Evolutionary conservation across 2,888 invertebrate genomes (phyloP).

Genomic region (Atrina japonica): DNA sequence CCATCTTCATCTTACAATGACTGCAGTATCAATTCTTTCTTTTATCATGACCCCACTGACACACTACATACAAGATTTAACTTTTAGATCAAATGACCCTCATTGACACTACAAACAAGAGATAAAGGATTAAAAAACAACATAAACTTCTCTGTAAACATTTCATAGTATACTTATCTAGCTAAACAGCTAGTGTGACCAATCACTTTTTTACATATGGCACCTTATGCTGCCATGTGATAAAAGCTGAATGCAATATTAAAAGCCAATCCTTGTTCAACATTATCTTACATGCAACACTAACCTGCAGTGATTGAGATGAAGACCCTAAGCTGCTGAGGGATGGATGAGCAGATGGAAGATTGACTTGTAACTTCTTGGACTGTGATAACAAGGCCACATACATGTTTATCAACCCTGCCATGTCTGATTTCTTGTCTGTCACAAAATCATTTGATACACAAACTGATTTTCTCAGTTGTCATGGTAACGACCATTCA

Average conservation of each 20-base stretch:
- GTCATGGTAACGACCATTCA: constrained; percentile 33
- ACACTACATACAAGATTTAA: no score
- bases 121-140: no score
- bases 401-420: constrained; percentile 42
- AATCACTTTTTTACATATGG: background rate
- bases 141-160: no score
- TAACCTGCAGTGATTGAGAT: constrained; percentile 18
- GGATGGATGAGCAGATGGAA: constrained; percentile 21
- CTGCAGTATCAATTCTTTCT: no score
- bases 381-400: constrained; percentile 35
- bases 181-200: no score
- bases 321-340: constrained; percentile 29
- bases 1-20: no score
- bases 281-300: background rate
- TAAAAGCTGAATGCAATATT: no score
- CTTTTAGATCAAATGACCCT: no score
- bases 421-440: constrained; percentile 30
- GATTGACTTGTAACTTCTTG: constrained; percentile 33
- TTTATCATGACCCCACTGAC: no score
- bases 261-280: no score
- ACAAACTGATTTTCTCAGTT: constrained; percentile 27
- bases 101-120: no score
- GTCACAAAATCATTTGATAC: constrained; percentile 16
- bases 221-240: background rate
- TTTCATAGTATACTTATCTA: no score